These are phyloP conservation scores for Cairina moschata DNA, from an alignment of 2,113 vertebrate genomes.

Conservation along the genomic window DNA sequence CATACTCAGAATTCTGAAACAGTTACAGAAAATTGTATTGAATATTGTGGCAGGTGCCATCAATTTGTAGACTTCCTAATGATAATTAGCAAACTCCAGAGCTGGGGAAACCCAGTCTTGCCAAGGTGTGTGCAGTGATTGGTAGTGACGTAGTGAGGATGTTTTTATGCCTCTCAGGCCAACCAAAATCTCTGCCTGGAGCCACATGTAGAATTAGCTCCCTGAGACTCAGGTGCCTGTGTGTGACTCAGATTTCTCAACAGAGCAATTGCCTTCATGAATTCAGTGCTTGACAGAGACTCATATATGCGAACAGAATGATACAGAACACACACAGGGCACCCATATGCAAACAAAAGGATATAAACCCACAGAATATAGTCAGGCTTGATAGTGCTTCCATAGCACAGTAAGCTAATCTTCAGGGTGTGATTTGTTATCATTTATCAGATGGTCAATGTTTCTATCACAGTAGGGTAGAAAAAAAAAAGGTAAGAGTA, in stretches of 20 bases:
- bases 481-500: background rate
- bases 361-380: background rate
- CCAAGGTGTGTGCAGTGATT: background rate
- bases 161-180: background rate
- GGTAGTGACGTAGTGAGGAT: background rate
- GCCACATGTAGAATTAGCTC: background rate
- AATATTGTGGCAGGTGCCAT: background rate
- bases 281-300: background rate
- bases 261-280: background rate
- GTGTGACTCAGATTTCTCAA: fast-evolving
- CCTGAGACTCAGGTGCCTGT: fast-evolving
- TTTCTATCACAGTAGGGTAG: background rate
- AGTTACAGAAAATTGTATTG: background rate
- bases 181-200: background rate
- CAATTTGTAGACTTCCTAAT: background rate
- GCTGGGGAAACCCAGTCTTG: background rate
- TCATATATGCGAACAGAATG: background rate
- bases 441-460: background rate
- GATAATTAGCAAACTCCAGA: background rate
- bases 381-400: background rate
- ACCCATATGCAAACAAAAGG: background rate
- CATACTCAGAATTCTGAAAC: background rate
- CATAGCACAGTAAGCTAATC: background rate
- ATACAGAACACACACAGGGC: background rate
- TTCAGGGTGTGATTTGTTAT: background rate